These are phyloP conservation scores for Idaea aversata DNA, from an alignment of 2,888 invertebrate species.

Conservation along the genomic window DNA sequence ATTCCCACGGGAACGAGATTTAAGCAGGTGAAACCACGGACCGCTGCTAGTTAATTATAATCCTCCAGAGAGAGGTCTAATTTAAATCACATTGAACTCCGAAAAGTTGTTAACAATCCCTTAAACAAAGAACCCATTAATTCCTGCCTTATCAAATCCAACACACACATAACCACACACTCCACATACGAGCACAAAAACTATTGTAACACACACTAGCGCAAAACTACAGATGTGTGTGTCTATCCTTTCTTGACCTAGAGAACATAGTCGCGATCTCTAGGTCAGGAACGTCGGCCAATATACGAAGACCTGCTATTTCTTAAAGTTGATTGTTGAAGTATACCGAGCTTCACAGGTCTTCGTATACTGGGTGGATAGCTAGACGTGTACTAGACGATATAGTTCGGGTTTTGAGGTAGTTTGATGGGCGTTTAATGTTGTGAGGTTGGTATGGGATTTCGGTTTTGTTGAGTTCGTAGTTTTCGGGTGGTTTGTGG, in stretches of 20 bases:
- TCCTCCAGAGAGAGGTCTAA: background rate
- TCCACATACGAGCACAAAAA: conserved; percentile 23
- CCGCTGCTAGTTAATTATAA: background rate
- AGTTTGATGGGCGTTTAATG: conserved; percentile 34
- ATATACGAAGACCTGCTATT: conserved; percentile 37
- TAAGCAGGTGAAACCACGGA: no score
- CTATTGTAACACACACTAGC: conserved; percentile 23
- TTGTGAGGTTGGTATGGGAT: conserved; percentile 1
- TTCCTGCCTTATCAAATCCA: background rate
- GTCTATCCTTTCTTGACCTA: conserved; percentile 80
- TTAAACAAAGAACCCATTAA: background rate
- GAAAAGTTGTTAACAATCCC: background rate
- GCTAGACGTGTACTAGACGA: conserved; percentile 73
- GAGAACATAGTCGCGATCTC: conserved; percentile 69
- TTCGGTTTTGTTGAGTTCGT: background rate
- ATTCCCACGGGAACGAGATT: background rate
- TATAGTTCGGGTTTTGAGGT: conserved; percentile 40
- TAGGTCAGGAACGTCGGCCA: conserved; percentile 74
- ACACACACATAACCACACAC: conserved; percentile 24
- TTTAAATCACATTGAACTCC: background rate
- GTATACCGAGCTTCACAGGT: conserved; percentile 33
- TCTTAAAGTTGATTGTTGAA: conserved; percentile 22
- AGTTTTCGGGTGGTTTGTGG: background rate
- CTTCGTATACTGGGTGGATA: conserved; percentile 49
- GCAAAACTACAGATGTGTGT: conserved; percentile 53